A percentile compares a stretch with the other conserved stretches of the same genome.
Conservation (phyloP, 2,113 vertebrate genomes). For the Lophura nycthemera region DNA sequence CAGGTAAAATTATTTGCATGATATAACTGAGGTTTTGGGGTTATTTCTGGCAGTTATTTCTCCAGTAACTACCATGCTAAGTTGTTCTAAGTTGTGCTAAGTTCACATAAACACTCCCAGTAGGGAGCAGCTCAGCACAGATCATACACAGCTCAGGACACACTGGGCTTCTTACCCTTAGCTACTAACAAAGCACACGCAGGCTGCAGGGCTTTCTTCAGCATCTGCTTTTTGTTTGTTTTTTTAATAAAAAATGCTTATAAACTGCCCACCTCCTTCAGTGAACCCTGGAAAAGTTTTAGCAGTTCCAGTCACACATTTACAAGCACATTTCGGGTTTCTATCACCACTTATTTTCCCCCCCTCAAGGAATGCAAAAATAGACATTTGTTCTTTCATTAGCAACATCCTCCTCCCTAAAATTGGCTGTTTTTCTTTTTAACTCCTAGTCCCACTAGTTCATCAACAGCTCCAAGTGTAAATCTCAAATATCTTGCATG, state of each 20-base stretch:
- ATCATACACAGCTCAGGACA: background rate
- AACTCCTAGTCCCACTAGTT: background rate
- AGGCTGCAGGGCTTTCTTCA: background rate
- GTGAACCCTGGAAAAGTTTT: background rate
- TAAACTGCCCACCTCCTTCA: background rate
- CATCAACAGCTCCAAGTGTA: background rate
- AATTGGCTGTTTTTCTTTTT: background rate
- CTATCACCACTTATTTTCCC: background rate
- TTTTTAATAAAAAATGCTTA: no score
- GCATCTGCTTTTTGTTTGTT: background rate
- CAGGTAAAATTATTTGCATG: background rate
- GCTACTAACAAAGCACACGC: background rate
- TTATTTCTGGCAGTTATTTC: background rate
- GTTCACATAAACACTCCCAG: background rate
- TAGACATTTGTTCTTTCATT: background rate
- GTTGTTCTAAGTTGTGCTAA: background rate
- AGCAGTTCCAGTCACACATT: background rate
- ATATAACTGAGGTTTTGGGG: background rate
- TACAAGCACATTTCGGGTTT: background rate
- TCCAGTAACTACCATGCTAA: background rate
- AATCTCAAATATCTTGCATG: background rate
- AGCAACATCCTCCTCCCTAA: background rate
- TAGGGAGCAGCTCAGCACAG: background rate
- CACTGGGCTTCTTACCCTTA: background rate
- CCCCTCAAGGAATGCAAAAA: background rate